Conservation (phyloP, 2,888 invertebrate species). For the Tineola bisselliella region DNA sequence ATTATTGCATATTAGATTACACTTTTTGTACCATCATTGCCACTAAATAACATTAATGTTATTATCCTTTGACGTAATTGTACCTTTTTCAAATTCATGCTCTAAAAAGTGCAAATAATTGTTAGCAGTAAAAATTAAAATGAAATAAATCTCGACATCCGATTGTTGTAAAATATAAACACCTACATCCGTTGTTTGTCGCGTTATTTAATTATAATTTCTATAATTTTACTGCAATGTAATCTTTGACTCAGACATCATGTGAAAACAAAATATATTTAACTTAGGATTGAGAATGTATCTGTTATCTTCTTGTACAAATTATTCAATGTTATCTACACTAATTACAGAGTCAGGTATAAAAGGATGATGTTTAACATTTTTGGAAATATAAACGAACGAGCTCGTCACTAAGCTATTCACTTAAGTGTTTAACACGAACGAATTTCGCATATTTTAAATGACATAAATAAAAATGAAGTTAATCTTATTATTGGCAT, state of each 20-base stretch:
- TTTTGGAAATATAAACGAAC: constrained; percentile 40
- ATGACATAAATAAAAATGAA: constrained; percentile 36
- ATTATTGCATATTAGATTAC: too few relatives aligned
- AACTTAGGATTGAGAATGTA: constrained; percentile 35
- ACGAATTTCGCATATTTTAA: constrained; percentile 44
- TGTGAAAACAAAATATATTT: constrained; percentile 57
- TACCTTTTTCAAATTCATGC: too few relatives aligned
- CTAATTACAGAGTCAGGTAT: constrained; percentile 49
- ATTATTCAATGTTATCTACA: constrained; percentile 59
- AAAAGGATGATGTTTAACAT: constrained; percentile 39
- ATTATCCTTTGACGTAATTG: too few relatives aligned
- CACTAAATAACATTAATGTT: too few relatives aligned
- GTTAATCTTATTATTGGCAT: constrained; percentile 41
- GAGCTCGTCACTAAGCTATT: constrained; percentile 47
- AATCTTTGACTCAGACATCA: constrained; percentile 46
- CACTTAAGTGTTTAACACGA: constrained; percentile 36
- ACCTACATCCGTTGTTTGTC: constrained; percentile 7
- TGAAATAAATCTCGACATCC: background rate
- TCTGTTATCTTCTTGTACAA: constrained; percentile 44
- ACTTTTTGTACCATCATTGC: too few relatives aligned
- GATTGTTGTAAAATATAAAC: background rate
- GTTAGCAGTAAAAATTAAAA: too few relatives aligned
- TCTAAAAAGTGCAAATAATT: too few relatives aligned
- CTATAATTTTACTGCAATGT: constrained; percentile 27
- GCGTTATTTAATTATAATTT: constrained; percentile 22